phyloP scores from a whole-genome alignment of 2,888 invertebrate genomes.

The Dilophus febrilis region DNA sequence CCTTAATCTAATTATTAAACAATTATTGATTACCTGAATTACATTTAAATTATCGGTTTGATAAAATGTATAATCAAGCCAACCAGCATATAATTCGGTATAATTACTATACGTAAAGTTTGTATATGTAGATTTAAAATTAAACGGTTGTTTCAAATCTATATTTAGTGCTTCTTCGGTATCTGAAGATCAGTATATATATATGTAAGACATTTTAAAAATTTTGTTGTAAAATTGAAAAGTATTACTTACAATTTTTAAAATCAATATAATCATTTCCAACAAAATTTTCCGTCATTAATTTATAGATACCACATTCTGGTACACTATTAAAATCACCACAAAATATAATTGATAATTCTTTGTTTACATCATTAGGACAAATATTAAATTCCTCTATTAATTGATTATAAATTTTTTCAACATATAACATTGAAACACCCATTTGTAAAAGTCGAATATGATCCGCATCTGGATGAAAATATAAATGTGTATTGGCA shows the following conservation, averaged over 20 bases:
- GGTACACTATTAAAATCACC: slow-evolving; percentile 91
- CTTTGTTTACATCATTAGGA: slow-evolving; percentile 8
- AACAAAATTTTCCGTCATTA: slow-evolving; percentile 53
- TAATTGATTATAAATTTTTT: slow-evolving; percentile 33
- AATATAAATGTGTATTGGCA: slow-evolving; percentile 87
- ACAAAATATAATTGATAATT: slow-evolving; percentile 54
- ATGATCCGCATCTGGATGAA: slow-evolving; percentile 80
- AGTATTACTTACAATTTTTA: slow-evolving; percentile 48
- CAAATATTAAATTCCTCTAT: slow-evolving; percentile 13
- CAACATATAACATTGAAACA: slow-evolving; percentile 51
- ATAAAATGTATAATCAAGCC: slow-evolving; percentile 84
- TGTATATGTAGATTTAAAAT: slow-evolving; percentile 65
- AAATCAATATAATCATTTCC: slow-evolving; percentile 52
- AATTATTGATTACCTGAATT: slow-evolving; percentile 34
- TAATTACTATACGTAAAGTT: slow-evolving; percentile 72
- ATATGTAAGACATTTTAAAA: too few relatives aligned
- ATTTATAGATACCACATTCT: slow-evolving; percentile 59
- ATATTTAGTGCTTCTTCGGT: slow-evolving; percentile 44
- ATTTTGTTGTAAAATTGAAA: too few relatives aligned
- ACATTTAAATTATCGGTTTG: slow-evolving; percentile 46
- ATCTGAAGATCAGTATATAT: slow-evolving; percentile 33
- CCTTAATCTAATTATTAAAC: slow-evolving; percentile 8
- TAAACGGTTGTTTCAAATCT: slow-evolving; percentile 43
- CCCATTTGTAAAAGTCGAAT: slow-evolving; percentile 74
- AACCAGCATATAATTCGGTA: slow-evolving; percentile 63